These are phyloP conservation scores for Bombyx huttoni DNA, from an alignment of 2,888 invertebrate genomes.

Conservation along the genomic window DNA sequence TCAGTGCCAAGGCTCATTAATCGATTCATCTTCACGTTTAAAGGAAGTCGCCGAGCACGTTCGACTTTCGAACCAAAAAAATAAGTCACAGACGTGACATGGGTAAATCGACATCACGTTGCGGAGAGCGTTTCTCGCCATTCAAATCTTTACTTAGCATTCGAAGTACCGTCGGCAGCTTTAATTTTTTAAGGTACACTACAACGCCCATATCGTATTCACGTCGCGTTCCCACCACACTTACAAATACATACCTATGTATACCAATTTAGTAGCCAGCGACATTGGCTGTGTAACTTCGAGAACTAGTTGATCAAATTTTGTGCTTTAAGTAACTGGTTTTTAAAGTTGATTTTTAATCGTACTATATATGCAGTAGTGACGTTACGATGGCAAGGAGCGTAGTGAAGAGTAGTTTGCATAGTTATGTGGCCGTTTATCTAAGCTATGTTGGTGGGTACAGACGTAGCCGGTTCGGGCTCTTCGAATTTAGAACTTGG, in stretches of 20 bases:
- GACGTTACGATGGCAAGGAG: slow-evolving; percentile 15
- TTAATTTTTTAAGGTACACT: slow-evolving; percentile 60
- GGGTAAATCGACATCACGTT: slow-evolving; percentile 42
- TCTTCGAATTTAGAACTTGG: slow-evolving; percentile 31
- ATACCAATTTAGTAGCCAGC: slow-evolving; percentile 57
- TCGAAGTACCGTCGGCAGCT: slow-evolving; percentile 49
- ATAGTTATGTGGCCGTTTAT: slow-evolving; percentile 63
- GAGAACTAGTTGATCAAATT: slow-evolving; percentile 11
- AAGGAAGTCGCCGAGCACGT: slow-evolving; percentile 36
- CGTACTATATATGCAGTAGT: slow-evolving; percentile 15
- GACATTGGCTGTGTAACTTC: slow-evolving; percentile 12
- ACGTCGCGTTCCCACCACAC: slow-evolving; percentile 55
- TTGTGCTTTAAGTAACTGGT: slow-evolving; percentile 16
- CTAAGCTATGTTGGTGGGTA: slow-evolving; percentile 53
- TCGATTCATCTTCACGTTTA: slow-evolving; percentile 36
- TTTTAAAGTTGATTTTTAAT: slow-evolving; percentile 30
- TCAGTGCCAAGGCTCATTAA: slow-evolving; percentile 28
- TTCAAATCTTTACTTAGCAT: slow-evolving; percentile 63
- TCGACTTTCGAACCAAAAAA: slow-evolving; percentile 41
- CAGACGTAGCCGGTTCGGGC: slow-evolving; percentile 30
- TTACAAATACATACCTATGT: slow-evolving; percentile 26
- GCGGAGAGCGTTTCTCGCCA: slow-evolving; percentile 38
- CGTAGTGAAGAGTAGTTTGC: slow-evolving; percentile 47
- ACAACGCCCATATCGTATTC: slow-evolving; percentile 56
- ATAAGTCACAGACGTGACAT: slow-evolving; percentile 40